Evolutionary conservation across 1,140 invertebrate genomes (phyloP), one percentile per base, ranked within the genome.

Genomic region (Epicauta chinensis): DNA sequence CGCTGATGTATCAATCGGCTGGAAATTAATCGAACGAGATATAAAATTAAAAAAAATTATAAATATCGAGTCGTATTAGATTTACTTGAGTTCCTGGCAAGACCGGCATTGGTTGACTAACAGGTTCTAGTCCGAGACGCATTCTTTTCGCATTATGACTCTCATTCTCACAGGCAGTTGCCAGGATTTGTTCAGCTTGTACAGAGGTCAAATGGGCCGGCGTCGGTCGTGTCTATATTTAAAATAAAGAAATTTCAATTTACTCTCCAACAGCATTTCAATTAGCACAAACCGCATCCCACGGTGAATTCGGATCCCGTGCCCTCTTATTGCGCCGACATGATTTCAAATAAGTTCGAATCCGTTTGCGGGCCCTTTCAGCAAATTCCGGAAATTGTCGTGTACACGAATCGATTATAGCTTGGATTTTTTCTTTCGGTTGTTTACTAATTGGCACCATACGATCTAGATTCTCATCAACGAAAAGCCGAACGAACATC

Each of bases 401-500:
- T 50, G 91, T 90, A 74, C 94, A 97, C 3, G 93, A 95, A 68
- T 97, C 93, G 60, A 97, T 93, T 66, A 97, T 97, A 7, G 93
- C 93, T 69, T 97, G 93, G 56, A 97, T 93, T 77, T 97, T 97
- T 69, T 97, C 93, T 71, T 97, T 97, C 3, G 94, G 93, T 73
- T 97, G 94, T 69, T 96, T 95, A 17, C 92, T 96, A 65, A 97
- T 97, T 42, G 94, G 94, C 53, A 97, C 91, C 74, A 94, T 93
- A 64, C 94, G 81, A 67, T 97, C 93, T 59, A 97, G 75, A 71
- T 97, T 97, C 76, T 97, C 94, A 71, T 97, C 94, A 35, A 97
- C 94, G 73, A 97, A 97, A 44, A 97, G 77, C 23, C 94, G 83
- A 30, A 97, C 93, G 73, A 97, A 97, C 93, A 97, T 97, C 93